A percentile compares a stretch with the other conserved stretches of the same genome.
Evolutionary conservation across 2,113 vertebrate species (phyloP).

Genomic region (Sylvilagus bachmani): DNA sequence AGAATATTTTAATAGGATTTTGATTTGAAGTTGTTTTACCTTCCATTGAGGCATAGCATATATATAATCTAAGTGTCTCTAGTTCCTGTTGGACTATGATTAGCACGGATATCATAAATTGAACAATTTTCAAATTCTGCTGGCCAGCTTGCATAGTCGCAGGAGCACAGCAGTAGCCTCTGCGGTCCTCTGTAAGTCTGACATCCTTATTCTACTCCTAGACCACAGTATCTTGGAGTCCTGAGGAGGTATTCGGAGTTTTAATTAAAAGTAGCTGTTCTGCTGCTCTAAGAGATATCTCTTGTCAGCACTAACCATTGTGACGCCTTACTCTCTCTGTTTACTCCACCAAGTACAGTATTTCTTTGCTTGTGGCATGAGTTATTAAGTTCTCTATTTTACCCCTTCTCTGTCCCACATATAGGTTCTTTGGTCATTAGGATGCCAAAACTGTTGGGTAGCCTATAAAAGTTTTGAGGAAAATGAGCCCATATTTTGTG

Average conservation of each 20-base stretch:
- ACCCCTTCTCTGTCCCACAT: not conserved
- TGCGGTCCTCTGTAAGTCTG: not conserved
- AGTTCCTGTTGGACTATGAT: not conserved
- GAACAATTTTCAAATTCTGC: conserved; percentile 1
- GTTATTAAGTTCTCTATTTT: not conserved
- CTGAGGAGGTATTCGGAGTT: not conserved
- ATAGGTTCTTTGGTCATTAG: not conserved
- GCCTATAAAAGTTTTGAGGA: not conserved
- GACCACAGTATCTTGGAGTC: not conserved
- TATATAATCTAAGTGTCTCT: not conserved
- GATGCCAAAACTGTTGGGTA: not conserved
- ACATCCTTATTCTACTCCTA: not conserved
- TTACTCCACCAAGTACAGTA: not conserved
- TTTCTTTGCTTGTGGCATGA: not conserved
- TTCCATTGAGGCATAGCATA: not conserved
- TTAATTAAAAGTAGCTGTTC: not conserved
- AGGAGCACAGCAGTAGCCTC: not conserved
- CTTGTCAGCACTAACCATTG: not conserved
- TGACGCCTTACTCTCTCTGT: not conserved
- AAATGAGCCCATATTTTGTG: not conserved
- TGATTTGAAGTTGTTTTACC: not conserved
- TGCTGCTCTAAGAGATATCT: not conserved
- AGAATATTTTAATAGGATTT: not conserved
- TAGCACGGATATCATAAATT: not conserved
- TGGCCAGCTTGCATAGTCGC: not conserved